Evolutionary conservation across 37 sponge, comb jelly and placozoan species (phyloP).

Genomic region (Haliclona indistincta): DNA sequence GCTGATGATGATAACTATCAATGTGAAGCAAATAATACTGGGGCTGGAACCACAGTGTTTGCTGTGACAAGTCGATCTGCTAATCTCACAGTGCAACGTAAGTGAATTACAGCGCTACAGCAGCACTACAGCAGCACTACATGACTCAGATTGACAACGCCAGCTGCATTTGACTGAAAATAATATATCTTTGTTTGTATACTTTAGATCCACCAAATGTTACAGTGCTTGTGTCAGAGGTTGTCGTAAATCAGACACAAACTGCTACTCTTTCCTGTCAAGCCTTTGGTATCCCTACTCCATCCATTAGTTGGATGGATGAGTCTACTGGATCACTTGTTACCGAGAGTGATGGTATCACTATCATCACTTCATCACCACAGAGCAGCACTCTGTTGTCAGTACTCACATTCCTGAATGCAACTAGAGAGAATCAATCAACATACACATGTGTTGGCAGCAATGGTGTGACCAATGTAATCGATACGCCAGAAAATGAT

Average conservation of each 20-base stretch:
- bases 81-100: constrained; percentile 3
- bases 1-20: constrained; percentile 4
- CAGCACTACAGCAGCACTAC: neutral
- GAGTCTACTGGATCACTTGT: neutral
- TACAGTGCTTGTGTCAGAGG: neutral
- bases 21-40: constrained; percentile 4
- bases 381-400: neutral
- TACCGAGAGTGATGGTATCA: neutral
- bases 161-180: too few relatives aligned
- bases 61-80: neutral
- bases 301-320: constrained; percentile 16
- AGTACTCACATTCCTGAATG: neutral
- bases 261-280: constrained; percentile 3
- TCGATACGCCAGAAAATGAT: neutral
- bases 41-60: neutral
- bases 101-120: too few relatives aligned
- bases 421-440: neutral
- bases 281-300: constrained; percentile 26
- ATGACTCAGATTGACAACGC: too few relatives aligned
- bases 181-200: neutral
- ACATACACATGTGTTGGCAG: neutral
- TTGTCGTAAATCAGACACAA: constrained; percentile 10
- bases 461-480: neutral
- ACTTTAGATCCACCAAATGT: constrained; percentile 10
- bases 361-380: neutral